A percentile compares a stretch with the other conserved stretches of the same genome.
Evolutionary conservation across 2,797 vertebrate genomes (phyloP).

Genomic region (Cyprinella venusta): DNA sequence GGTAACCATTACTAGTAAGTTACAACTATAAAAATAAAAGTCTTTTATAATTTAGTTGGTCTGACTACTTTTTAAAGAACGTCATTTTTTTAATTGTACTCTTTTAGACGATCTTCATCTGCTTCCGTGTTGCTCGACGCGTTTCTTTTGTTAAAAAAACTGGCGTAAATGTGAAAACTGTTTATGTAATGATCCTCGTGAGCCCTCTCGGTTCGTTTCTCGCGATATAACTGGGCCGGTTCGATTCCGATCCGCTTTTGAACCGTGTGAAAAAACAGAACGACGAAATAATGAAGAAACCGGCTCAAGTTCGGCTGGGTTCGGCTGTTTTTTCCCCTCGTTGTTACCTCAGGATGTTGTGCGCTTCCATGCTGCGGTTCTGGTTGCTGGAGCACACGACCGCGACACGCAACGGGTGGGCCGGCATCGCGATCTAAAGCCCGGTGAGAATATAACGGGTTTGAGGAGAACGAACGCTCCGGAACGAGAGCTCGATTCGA

Average conservation of each 20-base stretch:
- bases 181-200: background rate
- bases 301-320: background rate
- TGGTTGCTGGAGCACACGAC: conserved; percentile 99
- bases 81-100: background rate
- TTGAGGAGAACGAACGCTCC: background rate
- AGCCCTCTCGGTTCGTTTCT: background rate
- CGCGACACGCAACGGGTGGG: conserved; percentile 95
- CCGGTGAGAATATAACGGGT: background rate
- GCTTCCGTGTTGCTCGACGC: conserved; percentile 41
- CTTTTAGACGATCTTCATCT: background rate
- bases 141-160: background rate
- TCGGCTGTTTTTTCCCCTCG: conserved; percentile 45
- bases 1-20: background rate
- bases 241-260: background rate
- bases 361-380: conserved; percentile 99
- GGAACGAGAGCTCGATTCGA: background rate
- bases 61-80: background rate
- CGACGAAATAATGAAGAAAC: background rate
- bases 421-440: conserved; percentile 83
- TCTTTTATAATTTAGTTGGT: no score
- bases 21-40: background rate
- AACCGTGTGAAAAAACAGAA: background rate
- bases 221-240: background rate
- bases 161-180: background rate
- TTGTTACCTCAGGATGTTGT: conserved; percentile 99